Conservation (phyloP, 92 coral and sea anemone species). For the Anthopleura xanthogrammica region DNA sequence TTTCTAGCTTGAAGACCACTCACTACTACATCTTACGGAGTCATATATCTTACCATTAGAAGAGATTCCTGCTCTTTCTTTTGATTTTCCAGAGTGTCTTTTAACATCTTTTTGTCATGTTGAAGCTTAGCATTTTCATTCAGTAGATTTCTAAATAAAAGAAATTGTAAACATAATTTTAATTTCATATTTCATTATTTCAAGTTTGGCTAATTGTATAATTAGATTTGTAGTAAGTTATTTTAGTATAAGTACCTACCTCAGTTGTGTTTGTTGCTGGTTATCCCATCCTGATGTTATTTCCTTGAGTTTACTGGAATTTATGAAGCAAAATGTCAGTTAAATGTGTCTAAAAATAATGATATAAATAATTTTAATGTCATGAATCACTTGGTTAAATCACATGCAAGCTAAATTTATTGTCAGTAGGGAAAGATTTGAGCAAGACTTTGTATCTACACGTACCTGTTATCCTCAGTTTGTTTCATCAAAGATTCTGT, state of each 20-base stretch:
- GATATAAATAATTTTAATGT: background rate
- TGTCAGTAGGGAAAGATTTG: no score
- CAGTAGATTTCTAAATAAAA: slow-evolving; percentile 45
- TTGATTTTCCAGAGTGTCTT: slow-evolving; percentile 48
- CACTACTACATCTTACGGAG: no score
- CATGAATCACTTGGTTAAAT: no score
- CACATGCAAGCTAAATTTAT: no score
- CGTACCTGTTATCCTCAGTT: slow-evolving; percentile 73
- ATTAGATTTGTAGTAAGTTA: background rate
- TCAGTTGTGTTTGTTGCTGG: slow-evolving; percentile 63
- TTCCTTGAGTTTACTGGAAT: slow-evolving; percentile 65
- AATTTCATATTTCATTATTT: background rate
- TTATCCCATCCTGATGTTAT: slow-evolving; percentile 63
- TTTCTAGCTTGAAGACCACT: no score
- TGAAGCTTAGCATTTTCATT: slow-evolving; percentile 68
- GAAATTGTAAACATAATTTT: background rate
- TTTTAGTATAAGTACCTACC: slow-evolving; percentile 35
- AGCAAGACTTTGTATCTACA: no score
- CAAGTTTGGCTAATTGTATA: no score
- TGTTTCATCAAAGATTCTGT: slow-evolving; percentile 66
- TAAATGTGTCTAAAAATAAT: background rate
- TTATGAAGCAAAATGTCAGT: background rate
- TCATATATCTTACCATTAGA: slow-evolving; percentile 38
- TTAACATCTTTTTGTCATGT: slow-evolving; percentile 45
- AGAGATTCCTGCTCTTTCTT: slow-evolving; percentile 44